Percentiles rank a stretch among this genome's conserved stretches.
Evolutionary conservation across 35 echinoderm and acorn worm species (phyloP).

Genomic region (Holothuria glaberrima): DNA sequence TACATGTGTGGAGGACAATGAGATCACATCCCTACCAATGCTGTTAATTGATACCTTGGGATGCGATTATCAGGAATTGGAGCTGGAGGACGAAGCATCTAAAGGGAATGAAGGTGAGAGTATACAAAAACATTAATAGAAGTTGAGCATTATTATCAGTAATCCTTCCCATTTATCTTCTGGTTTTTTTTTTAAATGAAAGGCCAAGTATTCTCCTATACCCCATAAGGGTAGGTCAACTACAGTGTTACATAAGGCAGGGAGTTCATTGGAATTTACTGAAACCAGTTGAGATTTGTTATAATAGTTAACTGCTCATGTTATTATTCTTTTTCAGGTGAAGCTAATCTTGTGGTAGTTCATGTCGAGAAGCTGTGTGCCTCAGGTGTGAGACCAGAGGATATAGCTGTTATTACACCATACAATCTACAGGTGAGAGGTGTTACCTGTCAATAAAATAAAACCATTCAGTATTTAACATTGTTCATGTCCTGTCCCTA

Average conservation of each 20-base stretch:
- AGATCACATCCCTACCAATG: constrained; percentile 71
- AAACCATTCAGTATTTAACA: too few relatives aligned
- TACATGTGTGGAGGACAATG: constrained; percentile 64
- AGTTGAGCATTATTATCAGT: too few relatives aligned
- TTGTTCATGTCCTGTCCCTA: too few relatives aligned
- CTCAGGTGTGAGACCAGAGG: constrained; percentile 59
- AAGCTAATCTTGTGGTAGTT: constrained; percentile 78
- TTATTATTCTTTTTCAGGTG: constrained; percentile 57
- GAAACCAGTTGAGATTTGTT: too few relatives aligned
- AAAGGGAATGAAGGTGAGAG: constrained; percentile 89
- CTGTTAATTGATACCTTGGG: constrained; percentile 88
- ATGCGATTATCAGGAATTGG: constrained; percentile 73
- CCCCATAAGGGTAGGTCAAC: too few relatives aligned
- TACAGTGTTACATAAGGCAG: too few relatives aligned
- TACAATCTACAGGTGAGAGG: constrained; percentile 84
- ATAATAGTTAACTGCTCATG: not conserved
- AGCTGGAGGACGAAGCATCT: constrained; percentile 80
- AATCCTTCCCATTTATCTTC: too few relatives aligned
- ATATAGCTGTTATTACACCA: constrained; percentile 92
- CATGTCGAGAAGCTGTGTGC: constrained; percentile 67
- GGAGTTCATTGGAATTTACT: too few relatives aligned
- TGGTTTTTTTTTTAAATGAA: too few relatives aligned
- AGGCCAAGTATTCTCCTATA: too few relatives aligned
- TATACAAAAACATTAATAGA: too few relatives aligned
- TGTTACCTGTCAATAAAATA: too few relatives aligned